Percentiles rank a stretch among this genome's conserved stretches.
These are phyloP conservation scores for Nothobranchius furzeri DNA, from an alignment of 2,113 vertebrate species.

Conservation along the genomic window DNA sequence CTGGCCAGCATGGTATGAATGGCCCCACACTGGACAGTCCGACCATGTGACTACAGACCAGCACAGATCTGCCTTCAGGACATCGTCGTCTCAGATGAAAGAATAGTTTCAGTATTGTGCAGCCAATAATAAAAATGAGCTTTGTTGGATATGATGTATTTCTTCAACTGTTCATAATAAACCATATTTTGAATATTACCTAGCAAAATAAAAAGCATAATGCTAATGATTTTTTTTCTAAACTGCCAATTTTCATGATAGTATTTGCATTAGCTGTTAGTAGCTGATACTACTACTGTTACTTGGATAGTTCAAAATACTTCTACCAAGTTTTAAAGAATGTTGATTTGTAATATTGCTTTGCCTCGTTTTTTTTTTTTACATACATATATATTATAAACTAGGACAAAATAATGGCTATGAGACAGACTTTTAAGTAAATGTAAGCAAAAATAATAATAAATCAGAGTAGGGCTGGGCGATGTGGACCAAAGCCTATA, in stretches of 20 bases:
- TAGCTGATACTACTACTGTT: no score
- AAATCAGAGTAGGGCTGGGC: no score
- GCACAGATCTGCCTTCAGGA: slow-evolving; percentile 62
- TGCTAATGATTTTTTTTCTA: not conserved
- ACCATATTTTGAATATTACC: not conserved
- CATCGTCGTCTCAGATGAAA: slow-evolving; percentile 41
- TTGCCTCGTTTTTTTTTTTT: no score
- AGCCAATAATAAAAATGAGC: slow-evolving; percentile 16
- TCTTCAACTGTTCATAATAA: slow-evolving; percentile 17
- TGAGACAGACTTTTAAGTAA: no score
- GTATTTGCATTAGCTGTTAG: not conserved
- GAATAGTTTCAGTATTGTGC: slow-evolving; percentile 8
- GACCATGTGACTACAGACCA: slow-evolving; percentile 62
- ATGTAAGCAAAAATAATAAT: no score
- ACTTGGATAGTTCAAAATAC: no score
- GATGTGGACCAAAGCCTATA: no score
- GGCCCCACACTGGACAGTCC: slow-evolving; percentile 25
- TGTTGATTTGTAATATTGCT: no score
- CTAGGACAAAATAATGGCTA: no score
- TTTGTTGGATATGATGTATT: slow-evolving; percentile 8
- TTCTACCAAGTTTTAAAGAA: no score
- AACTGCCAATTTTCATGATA: slow-evolving; percentile 9
- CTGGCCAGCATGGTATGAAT: slow-evolving; percentile 47
- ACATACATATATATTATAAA: no score
- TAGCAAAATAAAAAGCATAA: not conserved